These are phyloP conservation scores for Nomada fucata DNA, from an alignment of 2,888 invertebrate genomes.

Conservation along the genomic window DNA sequence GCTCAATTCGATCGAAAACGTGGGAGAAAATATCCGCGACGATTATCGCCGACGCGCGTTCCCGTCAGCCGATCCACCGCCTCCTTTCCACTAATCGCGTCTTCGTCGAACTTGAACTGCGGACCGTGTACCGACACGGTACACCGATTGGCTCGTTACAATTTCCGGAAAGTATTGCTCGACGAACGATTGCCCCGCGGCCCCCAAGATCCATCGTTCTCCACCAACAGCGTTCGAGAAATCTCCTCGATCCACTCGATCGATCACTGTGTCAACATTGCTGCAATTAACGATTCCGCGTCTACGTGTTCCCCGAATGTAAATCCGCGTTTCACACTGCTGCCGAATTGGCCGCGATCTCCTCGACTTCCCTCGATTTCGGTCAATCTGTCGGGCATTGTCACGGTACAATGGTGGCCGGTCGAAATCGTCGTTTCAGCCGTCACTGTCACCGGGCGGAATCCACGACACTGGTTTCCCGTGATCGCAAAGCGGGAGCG, in stretches of 20 bases:
- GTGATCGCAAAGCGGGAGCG: neutral
- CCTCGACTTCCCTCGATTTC: neutral
- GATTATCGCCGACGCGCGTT: conserved; percentile 6
- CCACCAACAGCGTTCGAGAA: neutral
- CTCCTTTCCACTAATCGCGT: neutral
- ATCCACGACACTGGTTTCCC: neutral
- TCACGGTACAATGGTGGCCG: neutral
- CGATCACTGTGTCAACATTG: neutral
- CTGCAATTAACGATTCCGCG: neutral
- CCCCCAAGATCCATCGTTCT: neutral
- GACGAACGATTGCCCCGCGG: neutral
- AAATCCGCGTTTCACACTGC: neutral
- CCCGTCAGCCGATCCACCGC: neutral
- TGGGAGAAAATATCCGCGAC: neutral
- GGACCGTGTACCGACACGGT: neutral
- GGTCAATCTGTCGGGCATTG: too few species aligned
- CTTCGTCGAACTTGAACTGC: neutral
- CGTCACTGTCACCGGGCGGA: conserved; percentile 19
- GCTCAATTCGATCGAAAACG: conserved; percentile 41
- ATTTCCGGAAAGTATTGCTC: neutral
- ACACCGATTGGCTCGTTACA: neutral
- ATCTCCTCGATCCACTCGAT: neutral
- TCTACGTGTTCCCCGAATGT: too few species aligned
- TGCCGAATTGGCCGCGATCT: neutral
- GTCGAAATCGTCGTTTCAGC: neutral